Evolutionary conservation across 2,797 vertebrate genomes (phyloP).

Genomic region (Adrianichthys oophorus): DNA sequence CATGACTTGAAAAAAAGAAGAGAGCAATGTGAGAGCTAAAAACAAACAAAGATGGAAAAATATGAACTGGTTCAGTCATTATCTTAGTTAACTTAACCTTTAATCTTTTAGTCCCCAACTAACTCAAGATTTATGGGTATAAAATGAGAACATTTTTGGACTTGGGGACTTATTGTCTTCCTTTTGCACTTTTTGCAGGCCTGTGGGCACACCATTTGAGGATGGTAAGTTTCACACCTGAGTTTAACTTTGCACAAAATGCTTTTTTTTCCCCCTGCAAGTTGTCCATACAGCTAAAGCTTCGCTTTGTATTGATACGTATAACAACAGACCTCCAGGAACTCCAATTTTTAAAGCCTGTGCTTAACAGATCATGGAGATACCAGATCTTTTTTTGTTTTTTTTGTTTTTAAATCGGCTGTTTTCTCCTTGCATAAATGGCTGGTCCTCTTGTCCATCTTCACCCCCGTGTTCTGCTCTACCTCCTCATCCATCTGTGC

Average conservation of each 20-base stretch:
- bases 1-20: too few species aligned
- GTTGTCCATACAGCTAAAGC: constrained; percentile 6
- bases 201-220: constrained; percentile 98
- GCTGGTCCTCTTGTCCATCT: not conserved
- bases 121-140: not conserved
- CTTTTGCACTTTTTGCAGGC: constrained; percentile 79
- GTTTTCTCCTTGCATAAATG: constrained; percentile 21
- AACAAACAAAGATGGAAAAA: too few species aligned
- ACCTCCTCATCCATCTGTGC: constrained; percentile 16
- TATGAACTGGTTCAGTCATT: too few species aligned
- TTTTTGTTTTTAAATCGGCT: constrained; percentile 9
- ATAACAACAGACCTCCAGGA: not conserved
- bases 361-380: too few species aligned
- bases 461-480: not conserved
- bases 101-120: too few species aligned
- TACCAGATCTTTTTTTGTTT: too few species aligned
- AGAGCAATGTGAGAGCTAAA: too few species aligned
- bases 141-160: constrained; percentile 1
- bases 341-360: too few species aligned
- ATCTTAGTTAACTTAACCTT: too few species aligned
- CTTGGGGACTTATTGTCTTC: constrained; percentile 5
- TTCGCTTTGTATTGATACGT: constrained; percentile 1
- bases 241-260: constrained; percentile 18
- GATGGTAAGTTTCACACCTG: constrained; percentile 85
- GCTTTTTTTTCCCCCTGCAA: constrained; percentile 14